Conservation (phyloP, 2,797 vertebrate genomes). For the Nasua narica region DNA sequence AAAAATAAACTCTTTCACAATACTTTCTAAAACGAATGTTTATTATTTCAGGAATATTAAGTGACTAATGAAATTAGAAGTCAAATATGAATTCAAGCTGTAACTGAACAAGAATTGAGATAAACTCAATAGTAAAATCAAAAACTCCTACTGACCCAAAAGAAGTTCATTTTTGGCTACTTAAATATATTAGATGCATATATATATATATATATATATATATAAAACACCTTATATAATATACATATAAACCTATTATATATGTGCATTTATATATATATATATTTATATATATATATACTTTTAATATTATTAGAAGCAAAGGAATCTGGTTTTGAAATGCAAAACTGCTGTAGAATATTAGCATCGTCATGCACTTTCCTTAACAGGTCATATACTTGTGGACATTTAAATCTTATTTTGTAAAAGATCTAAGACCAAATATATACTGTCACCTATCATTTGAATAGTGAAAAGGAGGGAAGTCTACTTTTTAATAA, state of each 20-base stretch:
- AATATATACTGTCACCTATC: background rate
- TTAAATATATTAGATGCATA: conserved; percentile 5
- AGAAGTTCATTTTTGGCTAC: background rate
- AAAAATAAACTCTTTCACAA: conserved; percentile 36
- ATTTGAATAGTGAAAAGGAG: background rate
- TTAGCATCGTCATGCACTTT: background rate
- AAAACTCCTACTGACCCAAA: background rate
- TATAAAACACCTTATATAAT: background rate
- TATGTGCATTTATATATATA: background rate
- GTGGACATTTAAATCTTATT: background rate
- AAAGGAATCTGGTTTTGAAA: background rate
- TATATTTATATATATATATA: background rate
- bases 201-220: too few species aligned
- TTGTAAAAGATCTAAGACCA: background rate
- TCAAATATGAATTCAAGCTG: background rate
- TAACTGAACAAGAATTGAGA: background rate
- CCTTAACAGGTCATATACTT: background rate
- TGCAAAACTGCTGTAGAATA: background rate
- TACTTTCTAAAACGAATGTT: background rate
- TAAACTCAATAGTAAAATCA: background rate
- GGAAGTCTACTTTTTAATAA: background rate
- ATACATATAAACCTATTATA: background rate
- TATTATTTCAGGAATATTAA: conserved; percentile 13
- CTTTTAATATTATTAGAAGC: background rate
- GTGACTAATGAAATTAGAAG: background rate